Evolutionary conservation across 2,888 invertebrate species (phyloP), one percentile per base, ranked within the genome.

Genomic region (Archaeoteleia sp.): DNA sequence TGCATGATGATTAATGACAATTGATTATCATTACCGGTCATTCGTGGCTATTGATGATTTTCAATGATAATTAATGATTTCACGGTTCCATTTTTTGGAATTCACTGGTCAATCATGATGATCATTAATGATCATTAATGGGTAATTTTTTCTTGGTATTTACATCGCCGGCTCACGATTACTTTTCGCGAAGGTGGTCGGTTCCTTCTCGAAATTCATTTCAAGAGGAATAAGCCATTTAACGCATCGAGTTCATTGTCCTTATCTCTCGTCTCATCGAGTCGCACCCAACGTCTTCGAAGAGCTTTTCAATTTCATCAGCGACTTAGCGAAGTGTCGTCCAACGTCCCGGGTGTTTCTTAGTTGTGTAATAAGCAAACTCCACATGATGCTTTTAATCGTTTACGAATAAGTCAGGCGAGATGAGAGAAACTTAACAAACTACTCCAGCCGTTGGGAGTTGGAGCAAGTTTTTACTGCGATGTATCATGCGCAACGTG

Each of bases 301-400:
- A 8, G 15, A 14, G 15, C 17, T 40, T 40, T 51, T 15, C 15
- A 54, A 25, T 34, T 34, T 6, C 34, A 20, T 20, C 20, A 20
- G 34, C 23, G 14, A 57, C 46, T 55, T 30, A 8, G 32, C 32
- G n/a, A 14, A 46, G 43, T 29, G 42, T 9, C 49, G 58, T 58
- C 60, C 49, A 51, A 25, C 42, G 42, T 10, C 32, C 32, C 39
- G 14, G 29, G 4, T 4, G 20, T 20, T 20, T 5, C 20, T 20
- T 20, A 2, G 3, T 29, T 8, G 29, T 2, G 29, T 46, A 57
- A 60, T 49, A 60, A 49, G 58, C 35, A 42, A 49, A 49, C 58
- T 49, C 58, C 34, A 49, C 49, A 60, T 60, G 58, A 60, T 42
- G 58, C 34, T 29, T 35, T 60, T 60, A 49, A 60, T 60, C 58